phyloP scores from a whole-genome alignment of 2,888 invertebrate genomes.

The Drosophila falleni region DNA sequence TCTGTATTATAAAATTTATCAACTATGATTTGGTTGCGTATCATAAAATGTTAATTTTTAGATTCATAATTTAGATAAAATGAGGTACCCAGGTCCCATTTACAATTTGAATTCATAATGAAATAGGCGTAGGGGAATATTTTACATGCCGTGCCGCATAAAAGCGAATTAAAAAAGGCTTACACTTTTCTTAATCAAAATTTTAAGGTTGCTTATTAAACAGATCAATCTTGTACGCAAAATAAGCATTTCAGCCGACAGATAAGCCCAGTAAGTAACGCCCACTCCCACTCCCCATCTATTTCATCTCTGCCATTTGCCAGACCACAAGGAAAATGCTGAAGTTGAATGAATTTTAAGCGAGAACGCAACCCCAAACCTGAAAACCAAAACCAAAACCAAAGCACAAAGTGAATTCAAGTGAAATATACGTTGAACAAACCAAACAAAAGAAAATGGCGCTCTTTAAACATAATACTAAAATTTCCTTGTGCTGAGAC shows the following conservation, averaged over 20 bases:
- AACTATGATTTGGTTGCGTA: background rate
- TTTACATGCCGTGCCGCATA: slow-evolving; percentile 27
- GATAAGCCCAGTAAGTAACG: slow-evolving; percentile 31
- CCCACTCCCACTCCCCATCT: slow-evolving; percentile 14
- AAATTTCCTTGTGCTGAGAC: slow-evolving; percentile 60
- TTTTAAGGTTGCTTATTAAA: slow-evolving; percentile 71
- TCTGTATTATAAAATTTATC: background rate
- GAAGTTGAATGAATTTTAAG: slow-evolving; percentile 46
- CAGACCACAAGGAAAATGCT: slow-evolving; percentile 23
- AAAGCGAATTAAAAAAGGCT: slow-evolving; percentile 55
- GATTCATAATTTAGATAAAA: slow-evolving; percentile 7
- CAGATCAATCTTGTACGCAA: slow-evolving; percentile 72
- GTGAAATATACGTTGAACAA: slow-evolving; percentile 31
- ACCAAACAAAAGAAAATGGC: slow-evolving; percentile 67
- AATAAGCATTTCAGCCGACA: slow-evolving; percentile 41
- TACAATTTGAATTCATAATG: slow-evolving; percentile 38
- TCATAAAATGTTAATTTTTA: background rate
- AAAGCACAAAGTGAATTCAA: slow-evolving; percentile 29
- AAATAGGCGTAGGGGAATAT: slow-evolving; percentile 22
- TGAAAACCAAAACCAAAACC: slow-evolving; percentile 3
- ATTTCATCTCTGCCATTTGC: slow-evolving; percentile 4
- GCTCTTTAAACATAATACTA: slow-evolving; percentile 46
- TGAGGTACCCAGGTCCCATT: slow-evolving; percentile 1
- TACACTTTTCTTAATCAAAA: slow-evolving; percentile 46
- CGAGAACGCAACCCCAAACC: slow-evolving; percentile 4